Conservation (phyloP, 2,113 vertebrate genomes). For the Dunckerocampus dactyliophorus region DNA sequence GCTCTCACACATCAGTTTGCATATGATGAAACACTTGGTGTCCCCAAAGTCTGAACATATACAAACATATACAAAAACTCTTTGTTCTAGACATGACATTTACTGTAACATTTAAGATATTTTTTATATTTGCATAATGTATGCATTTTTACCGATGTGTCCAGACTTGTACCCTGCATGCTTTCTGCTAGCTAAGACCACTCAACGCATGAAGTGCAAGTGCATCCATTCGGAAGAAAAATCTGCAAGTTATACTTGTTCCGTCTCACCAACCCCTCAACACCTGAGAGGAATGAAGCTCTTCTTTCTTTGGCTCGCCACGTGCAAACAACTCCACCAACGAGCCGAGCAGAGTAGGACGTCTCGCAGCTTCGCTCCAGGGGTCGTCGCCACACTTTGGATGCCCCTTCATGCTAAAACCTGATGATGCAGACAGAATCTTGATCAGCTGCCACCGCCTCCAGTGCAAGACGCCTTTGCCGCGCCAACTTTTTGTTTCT, state of each 20-base stretch:
- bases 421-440: conserved; percentile 16
- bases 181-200: neutral
- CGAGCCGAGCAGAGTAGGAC: conserved; percentile 38
- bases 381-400: conserved; percentile 17
- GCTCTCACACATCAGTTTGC: no score
- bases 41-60: no score
- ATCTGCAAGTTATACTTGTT: conserved; percentile 40
- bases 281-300: conserved; percentile 29
- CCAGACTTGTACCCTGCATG: no score
- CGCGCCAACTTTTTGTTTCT: conserved; percentile 14
- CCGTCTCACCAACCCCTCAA: conserved; percentile 13
- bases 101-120: no score
- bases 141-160: no score
- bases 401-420: conserved; percentile 6
- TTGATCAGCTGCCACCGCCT: conserved; percentile 31
- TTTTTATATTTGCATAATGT: no score
- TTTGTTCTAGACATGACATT: no score
- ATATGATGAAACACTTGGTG: no score
- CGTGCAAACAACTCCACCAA: conserved; percentile 27
- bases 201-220: conserved; percentile 19
- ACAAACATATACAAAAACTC: no score
- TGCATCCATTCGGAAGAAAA: conserved; percentile 19
- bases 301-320: conserved; percentile 32
- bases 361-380: conserved; percentile 32
- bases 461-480: conserved; percentile 2